phyloP scores from a whole-genome alignment of 2,888 invertebrate genomes.

The Nowickia ferox region DNA sequence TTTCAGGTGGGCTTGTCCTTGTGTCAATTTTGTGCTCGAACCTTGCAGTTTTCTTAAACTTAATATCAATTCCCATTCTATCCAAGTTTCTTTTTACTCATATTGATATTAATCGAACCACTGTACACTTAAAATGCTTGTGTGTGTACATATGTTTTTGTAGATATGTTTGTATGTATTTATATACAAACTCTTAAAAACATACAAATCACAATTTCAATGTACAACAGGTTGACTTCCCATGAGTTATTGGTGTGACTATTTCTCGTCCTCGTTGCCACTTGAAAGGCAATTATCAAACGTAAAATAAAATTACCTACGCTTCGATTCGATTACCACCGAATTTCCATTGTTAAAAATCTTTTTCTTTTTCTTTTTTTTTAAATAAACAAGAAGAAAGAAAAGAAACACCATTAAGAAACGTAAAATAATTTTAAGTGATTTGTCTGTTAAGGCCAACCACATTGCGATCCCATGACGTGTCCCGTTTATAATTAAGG shows the following conservation, averaged over 20 bases:
- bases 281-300: conserved; percentile 37
- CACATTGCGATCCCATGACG: conserved; percentile 73
- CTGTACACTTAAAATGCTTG: no score
- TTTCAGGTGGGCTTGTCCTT: no score
- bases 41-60: no score
- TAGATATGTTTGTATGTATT: not conserved
- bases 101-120: no score
- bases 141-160: not conserved
- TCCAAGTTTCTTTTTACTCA: no score
- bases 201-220: not conserved
- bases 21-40: no score
- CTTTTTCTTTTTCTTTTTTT: not conserved
- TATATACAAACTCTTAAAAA: not conserved
- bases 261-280: conserved; percentile 13
- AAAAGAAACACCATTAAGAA: conserved; percentile 20
- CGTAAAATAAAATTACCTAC: conserved; percentile 24
- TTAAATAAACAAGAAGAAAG: not conserved
- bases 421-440: conserved; percentile 46
- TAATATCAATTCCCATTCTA: no score
- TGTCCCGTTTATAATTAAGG: conserved; percentile 64
- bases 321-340: conserved; percentile 52
- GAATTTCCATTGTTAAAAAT: conserved; percentile 50
- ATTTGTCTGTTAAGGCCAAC: conserved; percentile 66
- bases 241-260: conserved; percentile 7
- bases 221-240: conserved; percentile 52